Base-by-base conservation (phyloP, 2,113 vertebrate genomes). In the Mesocricetus auratus region DNA sequence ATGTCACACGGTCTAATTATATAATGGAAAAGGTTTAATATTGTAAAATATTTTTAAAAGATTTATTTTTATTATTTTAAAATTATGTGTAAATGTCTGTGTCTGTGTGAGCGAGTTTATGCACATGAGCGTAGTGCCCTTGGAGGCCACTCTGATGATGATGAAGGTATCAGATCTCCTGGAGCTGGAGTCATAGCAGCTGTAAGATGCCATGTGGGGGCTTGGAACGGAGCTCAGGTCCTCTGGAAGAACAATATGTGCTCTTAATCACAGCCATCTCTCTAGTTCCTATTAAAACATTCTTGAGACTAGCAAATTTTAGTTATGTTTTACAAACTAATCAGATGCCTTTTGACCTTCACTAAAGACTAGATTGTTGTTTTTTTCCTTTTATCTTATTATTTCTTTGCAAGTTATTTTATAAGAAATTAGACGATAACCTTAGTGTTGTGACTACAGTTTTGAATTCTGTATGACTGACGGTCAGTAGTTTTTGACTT, bases 381-480 rank as follows among this genome's bases (percentile, higher is more conserved):
- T 31, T 39, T n/a, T 71, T 71, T n/a, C 15, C 47, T 86, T 56
- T 39, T 66, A 58, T 92, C 87, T 90, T 88, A 82, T 62, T 62
- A 47, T 58, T 58, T 91, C 26, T 33, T 66, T 31, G 8, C 15
- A 64, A 86, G 7, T 86, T 56, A 77, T 83, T 74, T 92, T 79
- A 39, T 50, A 69, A 71, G 22, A 81, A 60, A 74, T 87, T 85
- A 83, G 29, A 64, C 71, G 19, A 45, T 73, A 17, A 22, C 13
- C 47, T 88, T 71, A 16, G 17, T 39, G 47, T 31, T 75, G 19
- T 10, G 7, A 77, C 69, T 71, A 45, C 3, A 88, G 7, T 74
- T 90, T 92, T 92, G n/a, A 94, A 77, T 58, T 77, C 77, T 91
- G 24, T 42, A 36, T 89, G 78, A 45, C 87, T 93, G 47, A 64